Evolutionary conservation across 2,888 invertebrate genomes (phyloP).

Genomic region (Eupithecia dodoneata): DNA sequence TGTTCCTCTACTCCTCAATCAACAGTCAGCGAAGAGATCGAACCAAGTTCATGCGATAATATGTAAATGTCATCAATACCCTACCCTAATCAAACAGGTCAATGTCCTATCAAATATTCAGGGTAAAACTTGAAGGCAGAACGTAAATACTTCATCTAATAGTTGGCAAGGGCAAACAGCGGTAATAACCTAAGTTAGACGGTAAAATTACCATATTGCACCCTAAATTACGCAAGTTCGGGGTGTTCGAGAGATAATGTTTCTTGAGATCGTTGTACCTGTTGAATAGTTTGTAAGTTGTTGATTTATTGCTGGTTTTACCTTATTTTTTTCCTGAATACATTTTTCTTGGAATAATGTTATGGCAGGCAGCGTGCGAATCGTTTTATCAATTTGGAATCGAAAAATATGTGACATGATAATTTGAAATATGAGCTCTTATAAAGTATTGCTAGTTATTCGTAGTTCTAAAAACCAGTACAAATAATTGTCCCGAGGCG

Average conservation of each 20-base stretch:
- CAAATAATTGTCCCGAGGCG: no score
- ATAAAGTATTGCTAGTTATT: not conserved
- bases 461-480: no score
- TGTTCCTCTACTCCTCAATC: no score
- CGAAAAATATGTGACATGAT: no score
- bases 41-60: not conserved
- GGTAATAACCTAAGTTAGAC: slow-evolving; percentile 39
- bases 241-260: slow-evolving; percentile 28
- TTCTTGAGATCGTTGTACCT: slow-evolving; percentile 24
- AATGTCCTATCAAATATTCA: slow-evolving; percentile 18
- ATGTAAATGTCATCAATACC: slow-evolving; percentile 5
- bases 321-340: not conserved
- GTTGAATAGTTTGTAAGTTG: slow-evolving; percentile 28
- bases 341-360: not conserved
- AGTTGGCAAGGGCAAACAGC: slow-evolving; percentile 24
- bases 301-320: slow-evolving; percentile 15
- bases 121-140: slow-evolving; percentile 3
- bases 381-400: no score
- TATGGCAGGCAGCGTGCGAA: no score
- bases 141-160: slow-evolving; percentile 23
- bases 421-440: no score
- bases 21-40: not conserved
- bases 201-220: slow-evolving; percentile 44
- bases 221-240: slow-evolving; percentile 40
- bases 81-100: slow-evolving; percentile 5